Evolutionary conservation across 2,113 vertebrate genomes (phyloP).

Genomic region (Prunella himalayana): DNA sequence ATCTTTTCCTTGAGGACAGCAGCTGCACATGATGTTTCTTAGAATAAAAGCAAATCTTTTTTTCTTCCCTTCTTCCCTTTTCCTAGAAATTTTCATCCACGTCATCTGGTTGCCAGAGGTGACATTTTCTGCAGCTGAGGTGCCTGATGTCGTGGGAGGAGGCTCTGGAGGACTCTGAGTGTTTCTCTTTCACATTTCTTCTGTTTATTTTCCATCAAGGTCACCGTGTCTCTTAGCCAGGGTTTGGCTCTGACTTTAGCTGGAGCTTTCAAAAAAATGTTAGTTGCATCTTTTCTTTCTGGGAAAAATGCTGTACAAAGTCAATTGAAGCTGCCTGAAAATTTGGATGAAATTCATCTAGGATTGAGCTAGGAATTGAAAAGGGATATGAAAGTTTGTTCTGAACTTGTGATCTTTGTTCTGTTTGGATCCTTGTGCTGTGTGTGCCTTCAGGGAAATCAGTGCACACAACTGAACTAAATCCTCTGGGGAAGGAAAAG

Average conservation of each 20-base stretch:
- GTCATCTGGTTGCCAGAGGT: neutral
- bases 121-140: neutral
- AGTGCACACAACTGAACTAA: neutral
- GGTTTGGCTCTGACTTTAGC: neutral
- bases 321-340: neutral
- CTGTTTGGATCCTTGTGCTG: neutral
- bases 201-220: neutral
- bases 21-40: neutral
- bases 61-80: neutral
- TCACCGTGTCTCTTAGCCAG: neutral
- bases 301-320: neutral
- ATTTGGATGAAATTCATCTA: neutral
- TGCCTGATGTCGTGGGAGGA: neutral
- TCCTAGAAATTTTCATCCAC: neutral
- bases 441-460: neutral
- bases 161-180: neutral
- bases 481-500: neutral
- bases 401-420: neutral
- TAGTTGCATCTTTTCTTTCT: neutral
- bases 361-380: neutral
- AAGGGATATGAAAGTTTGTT: neutral
- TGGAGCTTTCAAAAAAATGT: neutral
- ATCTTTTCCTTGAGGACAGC: accelerated
- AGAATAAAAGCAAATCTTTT: neutral
- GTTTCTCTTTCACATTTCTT: neutral